These are phyloP conservation scores for Semotilus atromaculatus DNA, from an alignment of 2,797 vertebrate genomes.

Conservation along the genomic window DNA sequence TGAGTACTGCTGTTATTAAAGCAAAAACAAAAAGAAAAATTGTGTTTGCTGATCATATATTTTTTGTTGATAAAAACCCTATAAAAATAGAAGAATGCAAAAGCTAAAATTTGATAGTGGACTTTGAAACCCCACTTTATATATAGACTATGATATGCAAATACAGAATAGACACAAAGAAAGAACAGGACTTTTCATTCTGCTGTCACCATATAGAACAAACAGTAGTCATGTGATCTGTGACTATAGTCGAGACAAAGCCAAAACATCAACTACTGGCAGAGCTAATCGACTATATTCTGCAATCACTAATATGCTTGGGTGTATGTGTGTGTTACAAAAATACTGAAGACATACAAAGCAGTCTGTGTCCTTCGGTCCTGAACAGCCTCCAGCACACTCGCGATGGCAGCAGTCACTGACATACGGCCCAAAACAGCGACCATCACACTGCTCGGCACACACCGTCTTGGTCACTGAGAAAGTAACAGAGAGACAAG, in stretches of 20 bases:
- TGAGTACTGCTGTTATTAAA: background rate
- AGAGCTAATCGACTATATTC: background rate
- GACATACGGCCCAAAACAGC: constrained; percentile 95
- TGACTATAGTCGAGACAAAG: background rate
- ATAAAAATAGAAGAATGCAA: no score
- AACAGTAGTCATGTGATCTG: constrained; percentile 5
- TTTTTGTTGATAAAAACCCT: background rate
- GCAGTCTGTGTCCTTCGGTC: constrained; percentile 97
- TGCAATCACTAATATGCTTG: background rate
- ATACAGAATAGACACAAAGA: background rate
- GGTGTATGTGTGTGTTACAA: background rate
- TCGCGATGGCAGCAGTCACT: constrained; percentile 98
- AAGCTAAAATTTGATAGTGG: background rate
- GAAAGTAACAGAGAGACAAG: background rate
- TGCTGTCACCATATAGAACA: background rate
- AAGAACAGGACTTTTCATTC: background rate
- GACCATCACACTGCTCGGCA: constrained; percentile 94
- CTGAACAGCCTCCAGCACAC: constrained; percentile 95
- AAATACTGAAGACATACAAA: constrained; percentile 84
- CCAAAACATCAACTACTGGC: background rate
- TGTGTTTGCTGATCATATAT: background rate
- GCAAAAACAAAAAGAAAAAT: background rate
- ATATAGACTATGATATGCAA: background rate
- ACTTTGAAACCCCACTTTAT: background rate
- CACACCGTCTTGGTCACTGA: constrained; percentile 96